A percentile compares a stretch with the other conserved stretches of the same genome.
Evolutionary conservation across 2,113 vertebrate species (phyloP).

Genomic region (Pterocles gutturalis): DNA sequence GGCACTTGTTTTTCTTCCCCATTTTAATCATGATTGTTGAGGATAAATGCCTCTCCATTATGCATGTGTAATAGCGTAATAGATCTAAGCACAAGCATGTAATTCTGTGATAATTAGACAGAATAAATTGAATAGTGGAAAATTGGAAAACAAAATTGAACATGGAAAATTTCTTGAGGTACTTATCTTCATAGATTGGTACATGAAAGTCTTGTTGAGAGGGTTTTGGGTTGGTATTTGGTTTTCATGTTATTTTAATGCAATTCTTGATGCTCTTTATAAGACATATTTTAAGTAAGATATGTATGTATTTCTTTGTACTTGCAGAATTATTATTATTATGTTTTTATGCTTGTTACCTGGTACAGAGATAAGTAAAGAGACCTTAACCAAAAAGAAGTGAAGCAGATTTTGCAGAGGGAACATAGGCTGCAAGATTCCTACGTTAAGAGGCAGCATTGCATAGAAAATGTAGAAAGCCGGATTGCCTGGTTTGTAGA

Average conservation of each 20-base stretch:
- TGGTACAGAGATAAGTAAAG: not conserved
- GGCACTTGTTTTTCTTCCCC: not conserved
- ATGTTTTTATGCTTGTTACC: not conserved
- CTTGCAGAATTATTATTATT: not conserved
- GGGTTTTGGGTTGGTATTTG: not conserved
- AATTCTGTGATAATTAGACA: not conserved
- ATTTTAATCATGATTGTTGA: not conserved
- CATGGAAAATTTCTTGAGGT: not conserved
- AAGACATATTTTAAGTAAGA: not conserved
- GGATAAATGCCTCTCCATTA: not conserved
- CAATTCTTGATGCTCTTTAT: not conserved
- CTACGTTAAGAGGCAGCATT: not conserved
- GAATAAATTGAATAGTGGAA: not conserved
- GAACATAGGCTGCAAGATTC: not conserved
- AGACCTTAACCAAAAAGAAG: not conserved
- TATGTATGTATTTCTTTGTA: not conserved
- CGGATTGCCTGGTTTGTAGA: not conserved
- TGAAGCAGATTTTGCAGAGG: not conserved
- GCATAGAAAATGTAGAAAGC: not conserved
- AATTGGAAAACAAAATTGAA: too few species aligned
- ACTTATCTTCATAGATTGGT: not conserved
- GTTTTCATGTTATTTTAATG: not conserved
- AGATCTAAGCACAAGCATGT: not conserved
- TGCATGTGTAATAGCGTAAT: not conserved
- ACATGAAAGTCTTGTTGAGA: accelerated